Conservation (phyloP, 2,888 invertebrate genomes). For the Lycaena phlaeas region DNA sequence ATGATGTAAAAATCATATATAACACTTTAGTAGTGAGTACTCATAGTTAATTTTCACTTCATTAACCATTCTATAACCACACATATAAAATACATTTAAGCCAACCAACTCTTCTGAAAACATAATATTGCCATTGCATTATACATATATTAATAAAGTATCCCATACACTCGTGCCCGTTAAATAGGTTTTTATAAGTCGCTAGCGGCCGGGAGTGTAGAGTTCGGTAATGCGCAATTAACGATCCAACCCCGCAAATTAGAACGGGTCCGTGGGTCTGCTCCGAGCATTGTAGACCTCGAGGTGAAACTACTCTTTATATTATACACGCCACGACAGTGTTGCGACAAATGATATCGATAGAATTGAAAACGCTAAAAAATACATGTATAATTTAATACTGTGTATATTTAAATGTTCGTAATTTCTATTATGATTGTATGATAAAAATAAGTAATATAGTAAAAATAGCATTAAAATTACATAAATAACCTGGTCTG, state of each 20-base stretch:
- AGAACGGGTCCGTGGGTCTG: slow-evolving; percentile 17
- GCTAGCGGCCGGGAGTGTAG: slow-evolving; percentile 21
- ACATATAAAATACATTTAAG: not conserved
- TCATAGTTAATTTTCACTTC: no score
- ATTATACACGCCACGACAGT: slow-evolving; percentile 7
- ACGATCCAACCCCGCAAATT: slow-evolving; percentile 19
- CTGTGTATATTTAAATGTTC: no score
- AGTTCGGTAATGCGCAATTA: slow-evolving; percentile 23
- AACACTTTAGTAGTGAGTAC: no score
- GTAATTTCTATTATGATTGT: no score
- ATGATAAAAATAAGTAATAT: no score
- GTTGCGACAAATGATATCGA: slow-evolving; percentile 5
- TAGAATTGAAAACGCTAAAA: no score
- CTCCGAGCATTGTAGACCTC: slow-evolving; percentile 10
- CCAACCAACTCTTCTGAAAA: not conserved
- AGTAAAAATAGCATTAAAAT: no score
- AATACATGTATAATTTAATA: no score
- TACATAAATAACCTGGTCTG: no score
- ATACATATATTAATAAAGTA: not conserved
- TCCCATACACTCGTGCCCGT: slow-evolving; percentile 12
- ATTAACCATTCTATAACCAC: no score
- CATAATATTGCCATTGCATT: not conserved
- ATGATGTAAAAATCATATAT: no score
- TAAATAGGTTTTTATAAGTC: slow-evolving; percentile 20
- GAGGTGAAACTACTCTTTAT: slow-evolving; percentile 9